Base-by-base conservation (phyloP, 2,888 invertebrate genomes). In the Tenthredo notha region DNA sequence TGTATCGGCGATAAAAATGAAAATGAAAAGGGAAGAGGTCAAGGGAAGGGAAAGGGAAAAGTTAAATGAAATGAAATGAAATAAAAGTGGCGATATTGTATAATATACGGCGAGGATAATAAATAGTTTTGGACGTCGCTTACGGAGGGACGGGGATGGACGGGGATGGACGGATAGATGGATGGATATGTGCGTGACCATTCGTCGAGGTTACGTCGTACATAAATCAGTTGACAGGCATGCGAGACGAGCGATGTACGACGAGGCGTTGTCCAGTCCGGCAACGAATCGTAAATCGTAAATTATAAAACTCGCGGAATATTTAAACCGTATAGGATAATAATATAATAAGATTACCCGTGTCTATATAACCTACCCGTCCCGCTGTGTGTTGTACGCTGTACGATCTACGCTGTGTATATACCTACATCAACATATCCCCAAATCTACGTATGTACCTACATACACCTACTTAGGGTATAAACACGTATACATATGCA, bases 141-240 rank as follows among this genome's bases (percentile, higher is more conserved):
- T 90, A 87, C 90, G 88, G 89, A 87, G 85, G 86, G 54, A 54
- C 7, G 54, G 84, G 91, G 89, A 89, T 88, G 87, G 86, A 88
- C 85, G 91, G 88, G 86, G 86, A 87, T 85, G 88, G 86, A 86
- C 87, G 88, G 87, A 88, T 86, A 89, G 88, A 90, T 87, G 91
- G 89, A 89, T 88, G 87, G 86, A 88, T 86, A 70, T 67, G 83
- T 47, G 83, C 83, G 83, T 43, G 87, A 87, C 92, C 92, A 92
- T 92, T 93, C 92, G 93, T 92, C 91, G 91, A 92, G 91, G 91
- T 92, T 92, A 93, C 92, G 92, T 93, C 90, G 91, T 87, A 90
- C 92, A 92, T 93, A 93, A 93, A 93, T 93, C 93, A 93, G 89
- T 88, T 90, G 87, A 86, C 88, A 86, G 88, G 87, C 86, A 87